A percentile compares a stretch with the other conserved stretches of the same genome.
Evolutionary conservation across 64 coral and sea anemone genomes (phyloP).

Genomic region (Porites australiensis): DNA sequence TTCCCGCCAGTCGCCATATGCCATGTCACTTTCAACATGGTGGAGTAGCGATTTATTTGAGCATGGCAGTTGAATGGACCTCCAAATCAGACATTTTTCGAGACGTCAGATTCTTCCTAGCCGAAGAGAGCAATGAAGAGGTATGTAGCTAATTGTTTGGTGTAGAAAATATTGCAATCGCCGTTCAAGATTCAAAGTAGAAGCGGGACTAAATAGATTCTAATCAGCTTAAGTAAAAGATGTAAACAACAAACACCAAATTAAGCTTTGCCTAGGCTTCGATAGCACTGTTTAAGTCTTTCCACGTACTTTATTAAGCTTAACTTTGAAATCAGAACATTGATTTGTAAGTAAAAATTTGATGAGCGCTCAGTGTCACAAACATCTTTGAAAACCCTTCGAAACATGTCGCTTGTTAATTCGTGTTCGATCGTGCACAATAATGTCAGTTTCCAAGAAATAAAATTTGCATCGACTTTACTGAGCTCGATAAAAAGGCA

Average conservation of each 20-base stretch:
- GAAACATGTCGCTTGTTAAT: not conserved
- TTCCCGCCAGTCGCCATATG: conserved; percentile 45
- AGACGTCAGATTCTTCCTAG: conserved; percentile 44
- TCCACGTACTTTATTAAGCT: not conserved
- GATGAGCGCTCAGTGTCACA: too few species aligned
- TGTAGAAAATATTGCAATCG: not conserved
- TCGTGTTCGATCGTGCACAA: not conserved
- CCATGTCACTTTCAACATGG: conserved; percentile 19
- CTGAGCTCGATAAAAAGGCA: not conserved
- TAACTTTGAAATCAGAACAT: too few species aligned
- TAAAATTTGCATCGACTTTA: not conserved
- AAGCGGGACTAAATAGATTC: not conserved
- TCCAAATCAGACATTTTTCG: conserved; percentile 27
- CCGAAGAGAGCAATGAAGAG: conserved; percentile 46
- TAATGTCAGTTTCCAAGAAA: not conserved
- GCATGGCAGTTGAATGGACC: conserved; percentile 1
- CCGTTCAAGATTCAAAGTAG: not conserved
- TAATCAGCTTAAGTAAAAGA: not conserved
- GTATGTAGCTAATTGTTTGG: not conserved
- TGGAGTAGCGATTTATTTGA: not conserved
- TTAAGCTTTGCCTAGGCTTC: not conserved
- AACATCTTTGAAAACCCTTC: not conserved
- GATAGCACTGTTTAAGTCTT: not conserved
- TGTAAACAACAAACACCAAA: not conserved
- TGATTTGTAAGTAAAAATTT: too few species aligned